phyloP scores from a whole-genome alignment of 1,140 invertebrate species.

The Drosophila lacertosa region DNA sequence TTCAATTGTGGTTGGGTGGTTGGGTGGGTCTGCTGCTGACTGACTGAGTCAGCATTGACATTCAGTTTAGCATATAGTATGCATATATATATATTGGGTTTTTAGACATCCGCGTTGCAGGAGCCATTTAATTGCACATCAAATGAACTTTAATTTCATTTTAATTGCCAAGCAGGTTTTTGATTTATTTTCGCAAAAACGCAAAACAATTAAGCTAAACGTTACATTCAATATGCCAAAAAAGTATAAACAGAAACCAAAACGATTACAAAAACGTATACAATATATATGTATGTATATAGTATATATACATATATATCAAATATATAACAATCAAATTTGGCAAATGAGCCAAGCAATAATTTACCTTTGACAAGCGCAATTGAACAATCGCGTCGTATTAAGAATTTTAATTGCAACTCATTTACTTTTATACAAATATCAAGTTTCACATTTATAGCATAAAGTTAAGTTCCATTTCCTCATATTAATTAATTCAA shows the following conservation, averaged over 20 bases:
- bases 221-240: conserved; percentile 14
- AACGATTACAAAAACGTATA: background rate
- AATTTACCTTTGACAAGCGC: background rate
- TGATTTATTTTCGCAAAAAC: conserved; percentile 11
- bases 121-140: conserved; percentile 72
- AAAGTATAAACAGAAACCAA: background rate
- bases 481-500: too few species aligned
- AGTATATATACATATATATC: too few species aligned
- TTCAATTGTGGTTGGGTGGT: background rate
- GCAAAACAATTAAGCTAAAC: conserved; percentile 23
- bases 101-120: conserved; percentile 36
- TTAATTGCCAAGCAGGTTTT: conserved; percentile 72
- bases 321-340: background rate
- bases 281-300: too few species aligned
- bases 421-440: background rate
- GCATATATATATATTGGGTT: too few species aligned
- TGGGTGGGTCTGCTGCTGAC: too few species aligned
- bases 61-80: conserved; percentile 39
- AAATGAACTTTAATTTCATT: conserved; percentile 74
- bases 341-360: background rate
- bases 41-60: conserved; percentile 25
- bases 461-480: too few species aligned
- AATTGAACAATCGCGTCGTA: background rate
- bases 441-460: too few species aligned
- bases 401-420: background rate